Evolutionary conservation across 2,797 vertebrate species (phyloP).

Genomic region (Thunnus albacares): DNA sequence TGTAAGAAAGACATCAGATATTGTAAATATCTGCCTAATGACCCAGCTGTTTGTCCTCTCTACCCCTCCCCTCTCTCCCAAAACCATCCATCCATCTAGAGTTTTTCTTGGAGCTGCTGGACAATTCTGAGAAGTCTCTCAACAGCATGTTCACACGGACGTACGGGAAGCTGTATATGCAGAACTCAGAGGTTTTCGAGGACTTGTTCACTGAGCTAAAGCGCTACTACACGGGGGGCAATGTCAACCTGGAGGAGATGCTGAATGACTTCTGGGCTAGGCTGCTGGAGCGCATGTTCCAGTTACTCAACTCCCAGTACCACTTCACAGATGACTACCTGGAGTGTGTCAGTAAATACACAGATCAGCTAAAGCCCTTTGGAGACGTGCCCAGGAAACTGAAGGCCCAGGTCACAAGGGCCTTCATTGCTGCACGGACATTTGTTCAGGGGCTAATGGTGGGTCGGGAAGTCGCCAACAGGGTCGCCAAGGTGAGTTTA

Average conservation of each 20-base stretch:
- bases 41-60: conserved; percentile 46
- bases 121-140: conserved; percentile 95
- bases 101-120: conserved; percentile 97
- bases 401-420: conserved; percentile 95
- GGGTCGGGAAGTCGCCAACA: conserved; percentile 95
- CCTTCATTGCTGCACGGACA: conserved; percentile 95
- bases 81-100: conserved; percentile 81
- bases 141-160: conserved; percentile 95
- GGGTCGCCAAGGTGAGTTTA: conserved; percentile 94
- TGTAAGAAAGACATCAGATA: conserved; percentile 9
- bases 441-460: conserved; percentile 98
- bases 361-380: conserved; percentile 96
- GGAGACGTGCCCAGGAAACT: conserved; percentile 95
- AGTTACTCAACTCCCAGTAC: conserved; percentile 96
- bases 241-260: conserved; percentile 97
- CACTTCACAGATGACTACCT: conserved; percentile 97
- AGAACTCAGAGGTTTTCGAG: conserved; percentile 97
- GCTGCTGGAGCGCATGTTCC: conserved; percentile 96
- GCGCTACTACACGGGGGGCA: conserved; percentile 95
- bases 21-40: conserved; percentile 41
- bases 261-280: conserved; percentile 98
- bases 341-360: conserved; percentile 97
- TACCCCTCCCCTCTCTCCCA: conserved; percentile 31
- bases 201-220: conserved; percentile 96
- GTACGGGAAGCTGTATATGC: conserved; percentile 94